Percentiles rank a stretch among this genome's conserved stretches.
These are phyloP conservation scores for Barbus barbus DNA, from an alignment of 2,113 vertebrate species.

Conservation along the genomic window DNA sequence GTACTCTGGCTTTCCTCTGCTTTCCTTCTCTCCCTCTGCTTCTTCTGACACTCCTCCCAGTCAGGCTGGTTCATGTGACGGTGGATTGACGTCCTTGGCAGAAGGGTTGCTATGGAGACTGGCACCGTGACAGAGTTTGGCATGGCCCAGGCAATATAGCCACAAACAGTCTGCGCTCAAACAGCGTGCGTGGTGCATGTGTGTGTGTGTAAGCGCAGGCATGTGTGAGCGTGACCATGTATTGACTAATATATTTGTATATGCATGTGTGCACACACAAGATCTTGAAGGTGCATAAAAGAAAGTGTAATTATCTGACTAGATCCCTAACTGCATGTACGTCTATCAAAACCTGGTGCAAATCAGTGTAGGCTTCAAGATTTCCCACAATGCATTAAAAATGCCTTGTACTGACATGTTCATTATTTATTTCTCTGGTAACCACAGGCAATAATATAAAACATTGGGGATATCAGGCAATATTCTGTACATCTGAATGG, in stretches of 20 bases:
- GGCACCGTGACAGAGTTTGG: constrained; percentile 65
- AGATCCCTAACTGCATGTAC: not conserved
- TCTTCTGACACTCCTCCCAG: constrained; percentile 31
- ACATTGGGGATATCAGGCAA: not conserved
- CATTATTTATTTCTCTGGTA: not conserved
- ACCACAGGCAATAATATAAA: not conserved
- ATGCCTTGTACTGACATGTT: not conserved
- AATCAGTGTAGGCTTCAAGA: not conserved
- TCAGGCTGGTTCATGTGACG: constrained; percentile 62
- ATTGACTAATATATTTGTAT: not conserved
- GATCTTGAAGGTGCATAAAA: not conserved
- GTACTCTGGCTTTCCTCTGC: constrained; percentile 46
- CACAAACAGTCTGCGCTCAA: constrained; percentile 14
- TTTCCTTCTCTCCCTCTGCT: not conserved
- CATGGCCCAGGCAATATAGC: constrained; percentile 45
- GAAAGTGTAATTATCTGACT: not conserved
- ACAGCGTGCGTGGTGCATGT: not conserved
- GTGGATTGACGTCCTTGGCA: constrained; percentile 71
- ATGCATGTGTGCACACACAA: constrained; percentile 5
- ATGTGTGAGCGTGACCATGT: constrained; percentile 25
- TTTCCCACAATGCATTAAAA: not conserved
- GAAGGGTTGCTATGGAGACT: constrained; percentile 73
- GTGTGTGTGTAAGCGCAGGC: constrained; percentile 3
- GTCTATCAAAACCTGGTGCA: not conserved
- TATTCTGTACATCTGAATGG: not conserved